Conservation (phyloP, 2,888 invertebrate genomes). For the Pollenia griseotomentosa region DNA sequence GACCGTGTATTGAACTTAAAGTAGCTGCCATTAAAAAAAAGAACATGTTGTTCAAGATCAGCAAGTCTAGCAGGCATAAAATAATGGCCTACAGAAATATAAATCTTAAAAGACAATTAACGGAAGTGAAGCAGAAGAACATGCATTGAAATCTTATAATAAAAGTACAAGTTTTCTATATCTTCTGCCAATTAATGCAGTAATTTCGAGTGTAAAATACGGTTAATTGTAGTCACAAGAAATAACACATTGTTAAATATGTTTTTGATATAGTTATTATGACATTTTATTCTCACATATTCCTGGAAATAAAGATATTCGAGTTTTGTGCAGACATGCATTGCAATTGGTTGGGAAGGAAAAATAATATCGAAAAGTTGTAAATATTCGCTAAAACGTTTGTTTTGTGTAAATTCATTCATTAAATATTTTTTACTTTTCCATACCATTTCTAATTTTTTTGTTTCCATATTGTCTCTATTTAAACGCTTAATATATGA, state of each 20-base stretch:
- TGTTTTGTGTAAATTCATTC: background rate
- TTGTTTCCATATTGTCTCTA: too few species aligned
- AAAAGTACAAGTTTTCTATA: background rate
- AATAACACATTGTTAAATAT: constrained; percentile 33
- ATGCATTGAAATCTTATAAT: constrained; percentile 3
- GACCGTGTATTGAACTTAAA: background rate
- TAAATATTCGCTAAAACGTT: background rate
- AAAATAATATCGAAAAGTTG: background rate
- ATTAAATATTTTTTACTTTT: too few species aligned
- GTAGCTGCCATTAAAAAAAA: constrained; percentile 15
- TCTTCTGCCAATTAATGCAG: constrained; percentile 35
- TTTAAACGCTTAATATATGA: too few species aligned
- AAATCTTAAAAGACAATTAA: constrained; percentile 60
- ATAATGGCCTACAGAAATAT: constrained; percentile 40
- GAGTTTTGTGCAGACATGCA: constrained; percentile 22
- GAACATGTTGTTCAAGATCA: constrained; percentile 24
- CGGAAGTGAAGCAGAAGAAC: constrained; percentile 43
- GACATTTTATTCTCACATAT: constrained; percentile 11
- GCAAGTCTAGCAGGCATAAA: background rate
- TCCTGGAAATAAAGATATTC: constrained; percentile 13
- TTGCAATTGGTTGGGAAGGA: background rate
- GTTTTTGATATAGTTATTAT: constrained; percentile 37
- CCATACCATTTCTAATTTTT: too few species aligned
- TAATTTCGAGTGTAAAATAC: constrained; percentile 52
- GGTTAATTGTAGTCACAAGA: constrained; percentile 47